A percentile compares a stretch with the other conserved stretches of the same genome.
phyloP scores from a whole-genome alignment of 2,797 vertebrate genomes.

The Notoglanidium macrostoma region DNA sequence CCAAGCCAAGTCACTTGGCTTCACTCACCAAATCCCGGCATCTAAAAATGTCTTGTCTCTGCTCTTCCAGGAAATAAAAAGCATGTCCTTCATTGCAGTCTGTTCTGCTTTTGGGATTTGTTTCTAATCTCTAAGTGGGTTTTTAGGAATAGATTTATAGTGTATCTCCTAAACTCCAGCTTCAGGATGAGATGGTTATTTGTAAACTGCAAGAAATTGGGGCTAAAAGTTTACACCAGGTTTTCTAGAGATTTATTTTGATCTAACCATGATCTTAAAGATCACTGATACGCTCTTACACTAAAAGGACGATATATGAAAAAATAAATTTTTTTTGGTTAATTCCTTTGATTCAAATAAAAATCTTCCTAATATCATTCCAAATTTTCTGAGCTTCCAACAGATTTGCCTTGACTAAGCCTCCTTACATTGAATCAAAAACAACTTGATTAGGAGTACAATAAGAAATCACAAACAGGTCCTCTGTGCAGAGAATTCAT shows the following conservation, averaged over 20 bases:
- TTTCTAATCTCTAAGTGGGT: conserved; percentile 12
- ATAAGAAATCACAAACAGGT: too few species aligned
- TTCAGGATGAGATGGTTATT: conserved; percentile 3
- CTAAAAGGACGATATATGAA: background rate
- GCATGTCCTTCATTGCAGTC: background rate
- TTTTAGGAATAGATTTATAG: conserved; percentile 10
- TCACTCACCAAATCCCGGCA: conserved; percentile 38
- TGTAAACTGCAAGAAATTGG: background rate
- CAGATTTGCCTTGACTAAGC: too few species aligned
- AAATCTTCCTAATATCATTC: background rate
- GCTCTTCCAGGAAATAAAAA: conserved; percentile 29
- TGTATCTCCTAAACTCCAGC: background rate
- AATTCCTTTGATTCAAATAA: background rate
- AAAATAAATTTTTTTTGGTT: background rate
- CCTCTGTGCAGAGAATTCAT: background rate
- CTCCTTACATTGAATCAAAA: background rate
- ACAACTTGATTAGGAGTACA: too few species aligned
- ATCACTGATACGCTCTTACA: background rate
- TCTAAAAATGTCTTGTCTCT: conserved; percentile 47
- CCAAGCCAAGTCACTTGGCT: conserved; percentile 39
- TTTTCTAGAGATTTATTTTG: background rate
- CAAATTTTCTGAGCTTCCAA: background rate
- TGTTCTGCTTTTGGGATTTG: conserved; percentile 17
- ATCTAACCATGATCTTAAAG: background rate
- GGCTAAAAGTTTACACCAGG: background rate